Conservation (phyloP, 2,888 invertebrate genomes). For the Drosophila multiciliata region DNA sequence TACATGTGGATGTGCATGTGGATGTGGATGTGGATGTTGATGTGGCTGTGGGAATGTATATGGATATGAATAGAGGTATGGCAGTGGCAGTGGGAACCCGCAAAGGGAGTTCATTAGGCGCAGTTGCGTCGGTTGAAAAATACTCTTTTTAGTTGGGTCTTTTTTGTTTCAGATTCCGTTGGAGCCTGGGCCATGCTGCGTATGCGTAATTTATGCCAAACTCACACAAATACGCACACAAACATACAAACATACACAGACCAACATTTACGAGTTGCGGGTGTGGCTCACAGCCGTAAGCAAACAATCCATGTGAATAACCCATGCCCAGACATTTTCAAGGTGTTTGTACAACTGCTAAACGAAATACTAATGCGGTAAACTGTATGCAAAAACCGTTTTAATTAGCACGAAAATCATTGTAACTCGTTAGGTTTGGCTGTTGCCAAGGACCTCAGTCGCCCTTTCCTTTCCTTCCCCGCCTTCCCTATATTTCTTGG, state of each 20-base stretch:
- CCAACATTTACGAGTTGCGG: neutral
- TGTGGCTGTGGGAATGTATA: conserved; percentile 17
- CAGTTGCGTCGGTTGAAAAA: conserved; percentile 61
- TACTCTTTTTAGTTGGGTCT: conserved; percentile 58
- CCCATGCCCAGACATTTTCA: conserved; percentile 46
- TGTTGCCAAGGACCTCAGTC: conserved; percentile 15
- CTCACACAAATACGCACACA: neutral
- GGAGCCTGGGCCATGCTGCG: conserved; percentile 52
- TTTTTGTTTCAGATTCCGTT: conserved; percentile 36
- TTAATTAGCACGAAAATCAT: conserved; percentile 81
- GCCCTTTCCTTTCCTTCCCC: neutral
- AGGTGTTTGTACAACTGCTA: conserved; percentile 76
- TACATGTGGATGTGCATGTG: conserved; percentile 13
- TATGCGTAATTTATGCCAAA: conserved; percentile 74
- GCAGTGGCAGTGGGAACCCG: conserved; percentile 41
- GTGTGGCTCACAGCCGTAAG: conserved; percentile 28
- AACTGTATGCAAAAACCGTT: conserved; percentile 82
- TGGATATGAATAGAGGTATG: conserved; percentile 17
- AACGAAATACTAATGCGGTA: conserved; percentile 81
- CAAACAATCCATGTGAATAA: conserved; percentile 52
- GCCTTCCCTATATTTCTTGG: conserved; percentile 20
- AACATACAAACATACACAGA: conserved; percentile 24
- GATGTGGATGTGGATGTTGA: neutral
- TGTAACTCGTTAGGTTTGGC: conserved; percentile 78
- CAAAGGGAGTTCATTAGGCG: conserved; percentile 73